Conservation (phyloP, 1,140 invertebrate species). For the Drosophila simulans region DNA sequence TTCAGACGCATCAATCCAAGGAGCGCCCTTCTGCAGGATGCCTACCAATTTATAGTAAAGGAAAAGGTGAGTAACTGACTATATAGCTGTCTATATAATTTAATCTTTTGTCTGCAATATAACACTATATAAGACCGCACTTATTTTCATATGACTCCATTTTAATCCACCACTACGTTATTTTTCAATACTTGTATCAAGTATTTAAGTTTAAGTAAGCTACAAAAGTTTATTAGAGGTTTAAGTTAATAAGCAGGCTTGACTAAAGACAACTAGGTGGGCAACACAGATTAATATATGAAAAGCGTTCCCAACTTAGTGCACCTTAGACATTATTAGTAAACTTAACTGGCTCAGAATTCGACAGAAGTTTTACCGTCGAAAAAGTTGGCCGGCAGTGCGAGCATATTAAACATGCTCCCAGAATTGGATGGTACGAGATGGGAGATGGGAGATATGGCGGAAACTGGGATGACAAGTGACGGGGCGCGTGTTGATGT, state of each 20-base stretch:
- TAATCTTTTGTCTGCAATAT: too few species aligned
- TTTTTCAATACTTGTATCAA: not conserved
- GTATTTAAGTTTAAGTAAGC: not conserved
- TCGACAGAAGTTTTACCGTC: conserved; percentile 56
- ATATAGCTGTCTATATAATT: too few species aligned
- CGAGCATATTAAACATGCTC: conserved; percentile 76
- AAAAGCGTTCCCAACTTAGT: conserved; percentile 13
- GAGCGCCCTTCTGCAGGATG: conserved; percentile 48
- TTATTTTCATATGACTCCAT: not conserved
- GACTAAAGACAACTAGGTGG: not conserved
- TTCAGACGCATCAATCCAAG: conserved; percentile 58
- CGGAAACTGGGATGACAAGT: conserved; percentile 41
- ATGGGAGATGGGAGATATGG: not conserved
- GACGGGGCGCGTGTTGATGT: conserved; percentile 74
- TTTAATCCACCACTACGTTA: not conserved
- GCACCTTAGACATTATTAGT: conserved; percentile 74
- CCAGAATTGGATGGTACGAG: not conserved
- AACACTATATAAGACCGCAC: too few species aligned
- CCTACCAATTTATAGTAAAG: conserved; percentile 68
- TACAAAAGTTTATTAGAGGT: not conserved
- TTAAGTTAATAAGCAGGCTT: not conserved
- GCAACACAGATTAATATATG: conserved; percentile 27
- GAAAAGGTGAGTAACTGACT: conserved; percentile 71
- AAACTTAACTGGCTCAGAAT: conserved; percentile 68
- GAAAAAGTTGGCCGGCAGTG: conserved; percentile 72